A percentile compares a stretch with the other conserved stretches of the same genome.
phyloP scores from a whole-genome alignment of 37 sponge, comb jelly and placozoan species.

The Theonella swinhoei region DNA sequence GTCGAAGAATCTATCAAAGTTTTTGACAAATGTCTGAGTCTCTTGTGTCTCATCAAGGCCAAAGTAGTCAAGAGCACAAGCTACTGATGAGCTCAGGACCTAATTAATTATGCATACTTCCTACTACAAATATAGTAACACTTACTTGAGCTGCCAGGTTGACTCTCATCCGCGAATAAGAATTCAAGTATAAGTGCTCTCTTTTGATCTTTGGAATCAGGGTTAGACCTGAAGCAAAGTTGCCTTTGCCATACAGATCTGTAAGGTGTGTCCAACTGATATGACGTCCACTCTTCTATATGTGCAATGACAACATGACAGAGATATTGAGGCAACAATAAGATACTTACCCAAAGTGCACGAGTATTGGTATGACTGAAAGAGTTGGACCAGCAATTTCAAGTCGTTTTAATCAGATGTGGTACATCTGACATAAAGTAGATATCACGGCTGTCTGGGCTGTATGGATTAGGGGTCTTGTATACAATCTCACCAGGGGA shows the following conservation, averaged over 20 bases:
- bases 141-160: not conserved
- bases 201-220: not conserved
- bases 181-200: not conserved
- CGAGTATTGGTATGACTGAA: not conserved
- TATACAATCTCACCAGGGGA: not conserved
- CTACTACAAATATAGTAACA: too few relatives aligned
- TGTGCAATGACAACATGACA: not conserved
- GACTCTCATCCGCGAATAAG: not conserved
- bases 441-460: not conserved
- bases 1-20: not conserved
- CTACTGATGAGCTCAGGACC: slow-evolving; percentile 1
- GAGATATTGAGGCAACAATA: not conserved
- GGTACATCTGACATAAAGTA: slow-evolving; percentile 19
- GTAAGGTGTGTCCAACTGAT: too few relatives aligned
- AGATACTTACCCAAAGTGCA: not conserved
- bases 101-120: not conserved
- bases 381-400: slow-evolving; percentile 5
- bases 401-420: slow-evolving; percentile 9
- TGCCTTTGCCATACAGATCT: too few relatives aligned
- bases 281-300: not conserved
- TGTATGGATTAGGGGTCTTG: slow-evolving; percentile 22
- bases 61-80: not conserved
- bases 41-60: not conserved
- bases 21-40: not conserved
- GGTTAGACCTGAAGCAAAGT: too few relatives aligned